Base-by-base conservation (phyloP, 64 coral and sea anemone genomes). In the Stylophora pistillata region DNA sequence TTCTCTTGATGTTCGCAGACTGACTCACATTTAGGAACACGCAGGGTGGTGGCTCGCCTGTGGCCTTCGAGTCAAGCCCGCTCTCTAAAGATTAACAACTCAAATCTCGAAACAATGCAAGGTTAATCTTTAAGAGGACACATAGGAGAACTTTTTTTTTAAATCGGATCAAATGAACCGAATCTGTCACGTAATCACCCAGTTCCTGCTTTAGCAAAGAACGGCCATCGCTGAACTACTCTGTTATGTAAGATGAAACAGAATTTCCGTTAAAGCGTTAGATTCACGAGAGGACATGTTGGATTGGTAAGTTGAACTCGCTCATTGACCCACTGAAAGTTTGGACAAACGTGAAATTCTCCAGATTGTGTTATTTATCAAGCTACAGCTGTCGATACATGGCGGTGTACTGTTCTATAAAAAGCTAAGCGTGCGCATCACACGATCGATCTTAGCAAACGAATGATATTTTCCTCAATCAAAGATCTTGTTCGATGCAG, bases 161-260 rank as follows among this genome's bases (percentile, higher is more conserved):
- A 18, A n/a, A 79, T 79, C 55, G 56, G 23, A 79, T 56, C 52
- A 47, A 63, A 23, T 69, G 12, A 84, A 41, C 61, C 33, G 80
- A 53, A 53, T 68, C 37, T 33, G 80, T 84, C 80, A 84, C 80
- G 80, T 52, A 84, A 84, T 84, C 60, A n/a, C 21, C 69, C 21
- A n/a, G 53, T 53, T 69, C 57, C 13, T 68, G 10, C 58, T 60
- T 60, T 13, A 0, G 13, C 17, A 60, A 54, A 29, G 25, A 11
- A 18, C 55, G 58, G 52, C 55, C 77, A 23, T 15, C 58, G 78
- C 34, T 81, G 3, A 47, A 4, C 37, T 47, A 47, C 37, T 47
- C 37, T 47, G 37, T 47, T 47, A 47, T 47, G 37, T 47, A 47
- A 47, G 37, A 47, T 47, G 37, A 3, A 47, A 47, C 37, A 47